Conservation (phyloP, 1,140 invertebrate species). For the Bradysia coprophila region DNA sequence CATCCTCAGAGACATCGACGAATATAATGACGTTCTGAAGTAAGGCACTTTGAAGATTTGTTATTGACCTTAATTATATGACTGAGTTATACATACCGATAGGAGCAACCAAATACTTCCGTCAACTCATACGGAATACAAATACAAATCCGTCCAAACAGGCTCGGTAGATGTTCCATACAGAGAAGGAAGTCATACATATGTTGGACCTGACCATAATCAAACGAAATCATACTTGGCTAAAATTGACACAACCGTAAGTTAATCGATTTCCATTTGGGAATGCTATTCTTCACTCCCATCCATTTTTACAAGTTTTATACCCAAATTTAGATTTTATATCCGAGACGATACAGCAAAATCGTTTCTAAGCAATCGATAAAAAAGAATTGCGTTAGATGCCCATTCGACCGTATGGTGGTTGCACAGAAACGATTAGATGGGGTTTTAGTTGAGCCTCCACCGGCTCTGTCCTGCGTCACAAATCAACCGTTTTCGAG, state of each 20-base stretch:
- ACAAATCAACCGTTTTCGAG: not conserved
- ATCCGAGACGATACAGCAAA: no score
- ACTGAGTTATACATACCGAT: no score
- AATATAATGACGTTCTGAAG: no score
- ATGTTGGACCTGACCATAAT: not conserved
- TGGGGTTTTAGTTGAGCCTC: not conserved
- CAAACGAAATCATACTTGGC: not conserved
- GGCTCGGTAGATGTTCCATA: not conserved
- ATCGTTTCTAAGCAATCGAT: no score
- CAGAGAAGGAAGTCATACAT: not conserved
- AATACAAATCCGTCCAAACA: not conserved
- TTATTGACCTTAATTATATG: no score
- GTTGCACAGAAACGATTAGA: not conserved
- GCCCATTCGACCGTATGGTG: not conserved
- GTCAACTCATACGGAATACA: not conserved
- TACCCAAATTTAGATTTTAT: no score
- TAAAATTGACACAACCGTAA: not conserved
- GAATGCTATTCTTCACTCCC: no score
- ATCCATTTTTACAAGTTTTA: no score
- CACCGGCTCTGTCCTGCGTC: not conserved
- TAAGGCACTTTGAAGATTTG: no score
- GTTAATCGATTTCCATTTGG: no score
- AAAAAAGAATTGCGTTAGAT: not conserved
- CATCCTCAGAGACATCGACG: no score
- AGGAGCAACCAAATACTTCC: not conserved